These are phyloP conservation scores for Lagorchestes hirsutus DNA, from an alignment of 2,797 vertebrate genomes.

Conservation along the genomic window DNA sequence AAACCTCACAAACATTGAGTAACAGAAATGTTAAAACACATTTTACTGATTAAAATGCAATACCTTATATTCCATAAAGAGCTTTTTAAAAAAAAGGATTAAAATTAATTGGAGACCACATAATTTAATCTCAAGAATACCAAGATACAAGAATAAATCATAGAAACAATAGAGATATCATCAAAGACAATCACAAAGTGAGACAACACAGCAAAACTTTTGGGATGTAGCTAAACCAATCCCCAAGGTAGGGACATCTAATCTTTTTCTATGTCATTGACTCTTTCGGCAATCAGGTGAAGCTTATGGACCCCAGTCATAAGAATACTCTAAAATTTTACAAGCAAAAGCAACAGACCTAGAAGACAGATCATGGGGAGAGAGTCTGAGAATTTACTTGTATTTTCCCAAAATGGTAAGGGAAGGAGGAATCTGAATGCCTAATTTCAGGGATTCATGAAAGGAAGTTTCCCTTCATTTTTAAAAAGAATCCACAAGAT, in stretches of 20 bases:
- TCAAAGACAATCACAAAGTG: neutral
- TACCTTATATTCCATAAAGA: neutral
- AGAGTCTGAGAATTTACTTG: too few species aligned
- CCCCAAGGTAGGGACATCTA: neutral
- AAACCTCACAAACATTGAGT: neutral
- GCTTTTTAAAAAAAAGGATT: neutral
- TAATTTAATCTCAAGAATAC: neutral
- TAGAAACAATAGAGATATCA: neutral
- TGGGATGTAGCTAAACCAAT: neutral
- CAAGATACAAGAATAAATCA: neutral
- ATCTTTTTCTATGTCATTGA: too few species aligned
- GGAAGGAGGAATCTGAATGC: too few species aligned
- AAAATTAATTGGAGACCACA: neutral
- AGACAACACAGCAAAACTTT: neutral
- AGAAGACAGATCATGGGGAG: too few species aligned
- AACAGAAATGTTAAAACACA: neutral
- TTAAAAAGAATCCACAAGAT: too few species aligned
- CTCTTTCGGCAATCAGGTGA: neutral
- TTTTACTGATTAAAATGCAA: neutral
- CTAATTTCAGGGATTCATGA: too few species aligned
- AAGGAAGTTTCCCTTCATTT: too few species aligned
- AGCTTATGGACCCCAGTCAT: neutral
- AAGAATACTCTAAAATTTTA: too few species aligned
- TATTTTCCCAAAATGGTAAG: too few species aligned
- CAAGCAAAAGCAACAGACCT: too few species aligned